Conservation (phyloP, 1,140 invertebrate species). For the Pogonus chalceus region DNA sequence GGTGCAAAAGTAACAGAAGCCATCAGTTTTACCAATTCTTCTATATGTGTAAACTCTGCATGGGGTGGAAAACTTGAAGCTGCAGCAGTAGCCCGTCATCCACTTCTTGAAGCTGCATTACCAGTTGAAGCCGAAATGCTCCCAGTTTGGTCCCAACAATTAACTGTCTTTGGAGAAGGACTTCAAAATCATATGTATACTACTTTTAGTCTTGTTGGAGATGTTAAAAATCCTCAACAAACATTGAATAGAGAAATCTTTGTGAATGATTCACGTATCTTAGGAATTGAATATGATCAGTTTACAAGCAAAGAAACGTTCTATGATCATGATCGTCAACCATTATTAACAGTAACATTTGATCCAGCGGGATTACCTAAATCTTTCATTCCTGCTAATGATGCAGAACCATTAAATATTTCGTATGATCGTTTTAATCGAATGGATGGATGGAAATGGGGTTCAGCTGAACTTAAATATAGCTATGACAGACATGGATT, state of each 20-base stretch:
- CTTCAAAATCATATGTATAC: constrained; percentile 70
- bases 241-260: constrained; percentile 71
- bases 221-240: constrained; percentile 71
- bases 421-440: constrained; percentile 87
- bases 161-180: constrained; percentile 60
- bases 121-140: constrained; percentile 88
- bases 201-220: constrained; percentile 68
- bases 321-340: constrained; percentile 70
- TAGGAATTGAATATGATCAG: constrained; percentile 86
- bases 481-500: constrained; percentile 79
- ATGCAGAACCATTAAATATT: constrained; percentile 70
- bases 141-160: constrained; percentile 75
- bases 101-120: constrained; percentile 72
- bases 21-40: constrained; percentile 65
- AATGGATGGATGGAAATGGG: constrained; percentile 87
- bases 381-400: constrained; percentile 61
- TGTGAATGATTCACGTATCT: constrained; percentile 71
- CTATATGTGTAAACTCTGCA: constrained; percentile 56
- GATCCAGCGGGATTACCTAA: constrained; percentile 77
- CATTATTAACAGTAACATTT: constrained; percentile 76
- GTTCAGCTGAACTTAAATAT: constrained; percentile 71
- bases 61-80: constrained; percentile 61
- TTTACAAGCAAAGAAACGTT: constrained; percentile 79
- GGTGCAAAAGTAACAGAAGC: constrained; percentile 58
- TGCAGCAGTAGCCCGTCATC: constrained; percentile 72